A percentile compares a stretch with the other conserved stretches of the same genome.
Evolutionary conservation across 2,113 vertebrate genomes (phyloP).

Genomic region (human (Homo sapiens)): DNA sequence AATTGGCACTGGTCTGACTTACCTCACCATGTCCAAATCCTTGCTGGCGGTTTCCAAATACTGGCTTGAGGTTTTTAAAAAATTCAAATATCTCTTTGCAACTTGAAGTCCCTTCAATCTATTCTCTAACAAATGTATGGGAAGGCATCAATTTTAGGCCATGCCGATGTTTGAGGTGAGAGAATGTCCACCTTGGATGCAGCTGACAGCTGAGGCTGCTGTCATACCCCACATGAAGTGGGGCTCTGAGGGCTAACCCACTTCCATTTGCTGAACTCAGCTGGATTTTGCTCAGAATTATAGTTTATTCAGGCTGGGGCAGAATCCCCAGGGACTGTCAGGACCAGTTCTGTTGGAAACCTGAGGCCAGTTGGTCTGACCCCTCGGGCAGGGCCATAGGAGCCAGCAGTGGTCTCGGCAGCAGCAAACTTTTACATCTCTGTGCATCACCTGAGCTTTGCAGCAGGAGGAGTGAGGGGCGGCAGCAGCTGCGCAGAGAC

Average conservation of each 20-base stretch:
- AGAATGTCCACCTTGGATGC: background rate
- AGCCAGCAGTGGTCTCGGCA: no score
- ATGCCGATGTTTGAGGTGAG: accelerated
- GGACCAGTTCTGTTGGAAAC: background rate
- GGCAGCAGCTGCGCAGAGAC: background rate
- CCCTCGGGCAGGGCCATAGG: accelerated
- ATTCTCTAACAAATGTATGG: background rate
- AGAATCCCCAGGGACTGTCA: background rate
- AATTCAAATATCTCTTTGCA: background rate
- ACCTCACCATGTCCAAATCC: background rate
- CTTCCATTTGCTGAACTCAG: background rate
- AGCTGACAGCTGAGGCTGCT: no score
- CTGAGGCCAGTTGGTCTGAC: accelerated
- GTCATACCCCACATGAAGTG: accelerated
- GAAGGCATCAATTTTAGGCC: background rate
- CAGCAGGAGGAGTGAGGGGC: background rate
- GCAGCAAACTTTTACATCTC: no score
- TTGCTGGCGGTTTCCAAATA: background rate
- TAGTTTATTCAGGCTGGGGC: background rate
- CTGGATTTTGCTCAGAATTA: background rate
- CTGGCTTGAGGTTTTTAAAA: background rate
- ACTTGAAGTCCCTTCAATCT: background rate
- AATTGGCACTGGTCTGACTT: accelerated
- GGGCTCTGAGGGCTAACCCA: background rate
- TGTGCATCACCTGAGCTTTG: no score